Percentiles rank a stretch among this genome's conserved stretches.
Evolutionary conservation across 2,797 vertebrate species (phyloP).

Genomic region (Lindbergichthys nudifrons): DNA sequence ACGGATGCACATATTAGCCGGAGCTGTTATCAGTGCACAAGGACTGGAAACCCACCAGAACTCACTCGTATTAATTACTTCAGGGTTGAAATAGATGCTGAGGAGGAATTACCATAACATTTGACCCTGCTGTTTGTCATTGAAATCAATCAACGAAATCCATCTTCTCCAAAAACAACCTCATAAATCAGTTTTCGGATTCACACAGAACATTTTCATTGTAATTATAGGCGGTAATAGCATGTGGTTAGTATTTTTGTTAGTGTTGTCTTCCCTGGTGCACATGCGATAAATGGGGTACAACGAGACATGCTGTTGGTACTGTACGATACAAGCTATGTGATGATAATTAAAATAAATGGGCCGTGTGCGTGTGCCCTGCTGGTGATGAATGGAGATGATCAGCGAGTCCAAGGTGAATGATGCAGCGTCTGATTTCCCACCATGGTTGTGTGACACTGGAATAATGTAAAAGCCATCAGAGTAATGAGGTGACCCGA

Average conservation of each 20-base stretch:
- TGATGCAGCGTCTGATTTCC: conserved; percentile 48
- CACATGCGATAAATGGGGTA: conserved; percentile 16
- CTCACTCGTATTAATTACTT: conserved; percentile 19
- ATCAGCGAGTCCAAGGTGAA: conserved; percentile 59
- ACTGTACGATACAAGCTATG: conserved; percentile 2
- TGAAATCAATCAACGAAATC: conserved; percentile 23
- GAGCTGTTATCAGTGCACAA: background rate
- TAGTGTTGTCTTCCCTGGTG: conserved; percentile 5
- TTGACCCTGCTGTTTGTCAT: conserved; percentile 3
- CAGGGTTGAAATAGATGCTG: conserved; percentile 3
- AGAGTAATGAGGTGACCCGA: conserved; percentile 67
- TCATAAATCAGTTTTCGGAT: background rate
- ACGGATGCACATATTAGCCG: conserved; percentile 8
- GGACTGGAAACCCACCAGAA: background rate
- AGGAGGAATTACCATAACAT: conserved; percentile 6
- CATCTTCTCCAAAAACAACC: background rate
- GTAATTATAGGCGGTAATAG: background rate
- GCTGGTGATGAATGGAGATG: conserved; percentile 60
- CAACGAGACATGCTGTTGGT: conserved; percentile 9
- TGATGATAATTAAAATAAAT: conserved; percentile 39
- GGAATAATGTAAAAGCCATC: conserved; percentile 64
- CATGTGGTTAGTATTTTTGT: background rate
- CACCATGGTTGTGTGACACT: conserved; percentile 55
- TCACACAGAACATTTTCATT: background rate
- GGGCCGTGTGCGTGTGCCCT: background rate